These are phyloP conservation scores for Bugulina stolonifera DNA, from an alignment of 2,888 invertebrate genomes.

Conservation along the genomic window DNA sequence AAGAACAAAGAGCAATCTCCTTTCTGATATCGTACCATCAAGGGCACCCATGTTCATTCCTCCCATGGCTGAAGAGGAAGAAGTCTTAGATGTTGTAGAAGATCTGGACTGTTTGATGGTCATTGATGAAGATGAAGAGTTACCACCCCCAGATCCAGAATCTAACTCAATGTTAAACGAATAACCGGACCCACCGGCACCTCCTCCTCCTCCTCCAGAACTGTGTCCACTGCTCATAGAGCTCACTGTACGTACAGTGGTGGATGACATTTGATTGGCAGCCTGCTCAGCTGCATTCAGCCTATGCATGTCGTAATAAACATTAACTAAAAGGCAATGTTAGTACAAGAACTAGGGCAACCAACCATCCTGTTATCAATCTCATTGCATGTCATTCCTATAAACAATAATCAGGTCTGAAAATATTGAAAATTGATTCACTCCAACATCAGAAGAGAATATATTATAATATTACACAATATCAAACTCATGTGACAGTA, in stretches of 20 bases:
- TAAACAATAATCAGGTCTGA: too few species aligned
- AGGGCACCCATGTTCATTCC: background rate
- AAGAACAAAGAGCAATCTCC: too few species aligned
- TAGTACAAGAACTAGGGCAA: too few species aligned
- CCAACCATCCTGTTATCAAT: too few species aligned
- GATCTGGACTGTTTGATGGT: background rate
- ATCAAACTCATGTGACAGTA: too few species aligned
- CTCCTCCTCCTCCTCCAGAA: background rate
- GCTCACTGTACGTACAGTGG: background rate
- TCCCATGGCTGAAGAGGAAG: background rate
- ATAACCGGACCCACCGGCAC: background rate
- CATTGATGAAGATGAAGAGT: background rate
- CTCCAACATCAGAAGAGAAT: too few species aligned
- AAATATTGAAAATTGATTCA: too few species aligned
- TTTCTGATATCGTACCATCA: background rate
- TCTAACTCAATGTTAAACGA: background rate
- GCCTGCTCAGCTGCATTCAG: background rate
- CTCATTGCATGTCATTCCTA: too few species aligned
- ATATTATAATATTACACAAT: too few species aligned
- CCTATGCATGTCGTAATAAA: slow-evolving; percentile 2
- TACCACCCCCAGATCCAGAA: background rate
- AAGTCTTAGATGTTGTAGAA: background rate
- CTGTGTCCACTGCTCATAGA: background rate
- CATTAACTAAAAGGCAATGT: too few species aligned
- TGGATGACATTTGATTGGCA: slow-evolving; percentile 3